Conservation (phyloP, 2,113 vertebrate genomes). For the Sylvietta virens region DNA sequence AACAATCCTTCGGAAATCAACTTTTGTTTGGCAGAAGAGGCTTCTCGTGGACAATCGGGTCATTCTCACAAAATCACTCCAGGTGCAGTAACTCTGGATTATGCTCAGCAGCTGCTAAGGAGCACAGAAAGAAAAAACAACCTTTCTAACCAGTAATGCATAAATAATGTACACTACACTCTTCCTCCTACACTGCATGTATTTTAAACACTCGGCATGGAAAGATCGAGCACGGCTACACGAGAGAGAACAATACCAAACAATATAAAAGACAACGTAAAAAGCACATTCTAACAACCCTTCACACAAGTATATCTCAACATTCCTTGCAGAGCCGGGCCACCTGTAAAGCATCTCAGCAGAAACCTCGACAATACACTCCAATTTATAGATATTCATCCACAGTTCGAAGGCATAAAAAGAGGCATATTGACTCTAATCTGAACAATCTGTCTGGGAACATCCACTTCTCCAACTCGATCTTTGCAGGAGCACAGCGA, state of each 20-base stretch:
- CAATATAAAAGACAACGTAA: rapidly evolving
- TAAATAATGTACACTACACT: background rate
- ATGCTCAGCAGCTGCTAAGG: rapidly evolving
- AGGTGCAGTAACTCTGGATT: background rate
- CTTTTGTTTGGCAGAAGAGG: background rate
- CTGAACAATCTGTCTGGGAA: background rate
- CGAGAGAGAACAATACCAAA: rapidly evolving
- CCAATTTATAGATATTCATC: background rate
- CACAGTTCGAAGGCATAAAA: background rate
- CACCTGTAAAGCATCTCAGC: rapidly evolving
- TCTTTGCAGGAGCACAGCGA: rapidly evolving
- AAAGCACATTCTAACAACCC: background rate
- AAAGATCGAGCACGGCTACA: rapidly evolving
- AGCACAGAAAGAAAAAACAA: background rate
- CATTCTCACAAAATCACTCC: background rate
- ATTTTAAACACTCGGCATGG: background rate
- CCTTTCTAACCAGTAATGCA: background rate
- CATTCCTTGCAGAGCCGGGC: rapidly evolving
- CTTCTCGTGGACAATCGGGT: background rate
- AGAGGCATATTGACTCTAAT: rapidly evolving
- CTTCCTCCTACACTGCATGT: rapidly evolving
- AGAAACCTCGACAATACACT: rapidly evolving
- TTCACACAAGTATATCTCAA: background rate
- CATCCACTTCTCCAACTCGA: background rate
- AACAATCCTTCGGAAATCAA: rapidly evolving